phyloP scores from a whole-genome alignment of 2,113 vertebrate species.

The Psammodynastes pulverulentus region DNA sequence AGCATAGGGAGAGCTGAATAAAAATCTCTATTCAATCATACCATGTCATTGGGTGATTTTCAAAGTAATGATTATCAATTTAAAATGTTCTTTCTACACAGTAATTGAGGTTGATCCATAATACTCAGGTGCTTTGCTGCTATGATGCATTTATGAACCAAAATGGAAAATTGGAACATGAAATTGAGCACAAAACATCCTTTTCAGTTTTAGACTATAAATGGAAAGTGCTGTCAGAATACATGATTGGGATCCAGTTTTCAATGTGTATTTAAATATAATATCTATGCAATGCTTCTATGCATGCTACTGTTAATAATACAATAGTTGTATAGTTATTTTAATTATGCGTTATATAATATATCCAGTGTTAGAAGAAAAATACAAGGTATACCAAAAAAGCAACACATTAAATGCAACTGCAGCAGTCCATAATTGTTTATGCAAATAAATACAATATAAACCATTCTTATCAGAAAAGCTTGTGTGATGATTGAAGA shows the following conservation, averaged over 20 bases:
- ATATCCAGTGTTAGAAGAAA: not conserved
- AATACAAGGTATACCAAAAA: not conserved
- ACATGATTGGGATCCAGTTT: not conserved
- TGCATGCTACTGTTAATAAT: constrained; percentile 1
- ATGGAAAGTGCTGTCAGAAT: not conserved
- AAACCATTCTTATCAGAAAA: not conserved
- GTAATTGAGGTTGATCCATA: not conserved
- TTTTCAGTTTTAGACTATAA: not conserved
- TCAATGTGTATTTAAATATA: constrained; percentile 4
- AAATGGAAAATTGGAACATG: not conserved
- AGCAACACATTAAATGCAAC: constrained; percentile 10
- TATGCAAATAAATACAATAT: not conserved
- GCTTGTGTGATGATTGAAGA: not conserved
- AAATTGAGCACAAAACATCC: not conserved
- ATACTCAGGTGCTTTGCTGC: not conserved
- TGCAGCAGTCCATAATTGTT: not conserved
- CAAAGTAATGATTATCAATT: not conserved
- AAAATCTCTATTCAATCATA: not conserved
- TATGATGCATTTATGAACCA: not conserved
- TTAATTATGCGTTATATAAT: not conserved
- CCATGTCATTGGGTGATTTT: not conserved
- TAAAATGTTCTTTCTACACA: not conserved
- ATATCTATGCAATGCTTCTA: not conserved
- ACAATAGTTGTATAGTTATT: not conserved
- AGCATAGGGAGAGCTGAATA: not conserved